Evolutionary conservation across 2,113 vertebrate species (phyloP).

Genomic region (Atlantisia rogersi): DNA sequence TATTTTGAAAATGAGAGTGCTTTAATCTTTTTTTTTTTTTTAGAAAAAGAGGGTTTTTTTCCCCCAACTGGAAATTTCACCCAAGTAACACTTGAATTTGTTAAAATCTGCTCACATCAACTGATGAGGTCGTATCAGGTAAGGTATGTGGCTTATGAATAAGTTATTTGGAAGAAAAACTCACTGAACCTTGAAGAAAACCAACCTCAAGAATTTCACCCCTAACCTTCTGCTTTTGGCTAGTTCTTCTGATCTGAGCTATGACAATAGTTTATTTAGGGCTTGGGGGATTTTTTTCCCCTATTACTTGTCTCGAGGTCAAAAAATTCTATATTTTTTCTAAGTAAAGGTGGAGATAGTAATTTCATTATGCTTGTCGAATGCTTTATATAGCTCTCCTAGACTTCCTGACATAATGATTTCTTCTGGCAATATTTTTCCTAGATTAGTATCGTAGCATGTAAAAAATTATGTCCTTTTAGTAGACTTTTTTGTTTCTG

Average conservation of each 20-base stretch:
- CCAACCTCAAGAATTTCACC: not conserved
- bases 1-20: not conserved
- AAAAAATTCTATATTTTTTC: not conserved
- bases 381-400: not conserved
- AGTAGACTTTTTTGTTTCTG: slow-evolving; percentile 11
- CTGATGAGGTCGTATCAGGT: not conserved
- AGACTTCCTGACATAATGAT: not conserved
- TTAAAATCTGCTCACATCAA: not conserved
- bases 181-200: not conserved
- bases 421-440: not conserved
- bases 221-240: not conserved
- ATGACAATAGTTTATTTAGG: not conserved
- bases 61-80: not conserved
- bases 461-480: not conserved
- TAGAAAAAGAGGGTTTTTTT: not conserved
- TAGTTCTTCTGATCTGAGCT: not conserved
- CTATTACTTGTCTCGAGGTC: not conserved
- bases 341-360: not conserved
- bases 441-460: not conserved
- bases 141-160: not conserved
- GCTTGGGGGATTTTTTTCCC: not conserved
- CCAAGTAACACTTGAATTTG: not conserved
- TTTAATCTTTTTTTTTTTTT: not conserved
- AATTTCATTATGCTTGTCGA: not conserved
- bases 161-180: not conserved